phyloP scores from a whole-genome alignment of 1,140 invertebrate genomes.

The Drosophila triauraria region DNA sequence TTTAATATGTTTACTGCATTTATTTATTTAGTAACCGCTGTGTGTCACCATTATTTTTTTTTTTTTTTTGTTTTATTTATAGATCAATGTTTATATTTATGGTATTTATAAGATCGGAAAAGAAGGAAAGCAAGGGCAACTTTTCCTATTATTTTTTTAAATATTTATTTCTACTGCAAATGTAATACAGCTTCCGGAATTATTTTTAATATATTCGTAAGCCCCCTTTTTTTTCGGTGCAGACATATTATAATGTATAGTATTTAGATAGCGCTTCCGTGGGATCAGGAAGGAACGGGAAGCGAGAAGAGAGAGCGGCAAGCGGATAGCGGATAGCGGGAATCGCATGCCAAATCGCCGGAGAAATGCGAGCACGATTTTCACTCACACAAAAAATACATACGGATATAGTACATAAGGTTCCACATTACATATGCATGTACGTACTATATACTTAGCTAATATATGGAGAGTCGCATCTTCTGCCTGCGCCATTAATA shows the following conservation, averaged over 20 bases:
- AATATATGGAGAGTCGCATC: constrained; percentile 15
- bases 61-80: no score
- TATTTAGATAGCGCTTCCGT: constrained; percentile 14
- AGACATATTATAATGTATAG: constrained; percentile 1
- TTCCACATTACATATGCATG: constrained; percentile 1
- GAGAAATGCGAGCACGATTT: constrained; percentile 64
- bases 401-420: neutral
- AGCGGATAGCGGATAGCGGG: neutral
- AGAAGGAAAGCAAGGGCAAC: neutral
- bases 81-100: neutral
- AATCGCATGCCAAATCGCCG: constrained; percentile 48
- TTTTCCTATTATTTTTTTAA: neutral
- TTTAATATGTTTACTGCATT: no score
- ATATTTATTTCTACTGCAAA: neutral
- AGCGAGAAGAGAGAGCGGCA: neutral
- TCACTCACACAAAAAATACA: constrained; percentile 6
- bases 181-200: neutral
- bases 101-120: neutral
- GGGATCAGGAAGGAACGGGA: constrained; percentile 13
- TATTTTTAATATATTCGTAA: neutral
- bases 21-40: no score
- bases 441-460: neutral
- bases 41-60: no score
- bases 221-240: neutral
- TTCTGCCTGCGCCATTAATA: constrained; percentile 46